A percentile compares a stretch with the other conserved stretches of the same genome.
These are phyloP conservation scores for Pelmatolapia mariae DNA, from an alignment of 2,113 vertebrate species.

Conservation along the genomic window DNA sequence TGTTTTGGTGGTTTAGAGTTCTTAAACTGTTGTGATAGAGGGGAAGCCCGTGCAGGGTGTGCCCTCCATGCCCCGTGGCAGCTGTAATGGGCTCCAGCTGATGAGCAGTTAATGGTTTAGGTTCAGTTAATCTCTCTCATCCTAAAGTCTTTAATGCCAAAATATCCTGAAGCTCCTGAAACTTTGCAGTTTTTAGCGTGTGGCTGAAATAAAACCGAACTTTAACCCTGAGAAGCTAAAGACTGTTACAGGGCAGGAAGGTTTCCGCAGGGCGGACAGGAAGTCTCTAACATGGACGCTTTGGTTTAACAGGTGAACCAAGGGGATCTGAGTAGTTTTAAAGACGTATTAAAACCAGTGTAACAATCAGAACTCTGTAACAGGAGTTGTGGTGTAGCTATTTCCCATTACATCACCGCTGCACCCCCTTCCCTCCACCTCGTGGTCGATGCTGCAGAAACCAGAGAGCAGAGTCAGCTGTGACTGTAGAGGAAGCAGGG, in stretches of 20 bases:
- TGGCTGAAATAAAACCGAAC: fast-evolving
- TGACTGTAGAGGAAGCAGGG: constrained; percentile 31
- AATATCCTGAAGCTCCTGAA: fast-evolving
- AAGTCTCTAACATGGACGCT: neutral
- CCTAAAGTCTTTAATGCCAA: neutral
- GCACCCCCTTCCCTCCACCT: neutral
- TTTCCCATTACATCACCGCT: neutral
- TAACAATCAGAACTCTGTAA: neutral
- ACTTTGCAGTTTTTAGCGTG: neutral
- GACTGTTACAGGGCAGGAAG: neutral
- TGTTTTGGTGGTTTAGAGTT: neutral
- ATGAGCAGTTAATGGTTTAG: neutral
- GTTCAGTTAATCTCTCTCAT: neutral
- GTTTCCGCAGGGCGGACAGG: neutral
- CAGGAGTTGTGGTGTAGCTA: neutral
- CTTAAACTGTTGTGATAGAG: neutral
- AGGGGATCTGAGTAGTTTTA: neutral
- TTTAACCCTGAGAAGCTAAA: neutral
- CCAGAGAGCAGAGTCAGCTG: neutral
- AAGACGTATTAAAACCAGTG: neutral
- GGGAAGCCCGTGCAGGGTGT: neutral
- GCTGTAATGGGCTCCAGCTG: neutral
- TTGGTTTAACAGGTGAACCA: neutral
- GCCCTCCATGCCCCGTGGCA: neutral
- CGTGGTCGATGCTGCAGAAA: neutral